A percentile compares a stretch with the other conserved stretches of the same genome.
Evolutionary conservation across 2,888 invertebrate species (phyloP).

Genomic region (Amiota communis): DNA sequence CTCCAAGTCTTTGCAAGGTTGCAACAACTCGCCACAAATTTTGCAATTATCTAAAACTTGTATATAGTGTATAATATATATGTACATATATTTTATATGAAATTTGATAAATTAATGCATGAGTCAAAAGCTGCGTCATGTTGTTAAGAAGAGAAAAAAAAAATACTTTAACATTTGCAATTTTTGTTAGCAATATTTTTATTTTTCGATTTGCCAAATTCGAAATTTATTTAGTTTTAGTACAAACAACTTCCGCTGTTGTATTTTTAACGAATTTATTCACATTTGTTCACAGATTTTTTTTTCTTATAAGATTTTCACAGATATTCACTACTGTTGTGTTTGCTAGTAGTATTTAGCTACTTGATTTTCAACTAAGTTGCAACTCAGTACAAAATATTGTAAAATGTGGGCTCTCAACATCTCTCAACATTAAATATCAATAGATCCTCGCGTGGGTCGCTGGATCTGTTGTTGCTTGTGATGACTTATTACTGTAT

Average conservation of each 20-base stretch:
- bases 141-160: neutral
- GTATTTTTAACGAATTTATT: neutral
- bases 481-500: too few relatives aligned
- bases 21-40: too few relatives aligned
- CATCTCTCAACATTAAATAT: neutral
- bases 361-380: neutral
- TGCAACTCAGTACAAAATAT: neutral
- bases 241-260: constrained; percentile 21
- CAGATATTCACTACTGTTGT: too few relatives aligned
- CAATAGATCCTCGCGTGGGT: too few relatives aligned
- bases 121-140: neutral
- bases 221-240: neutral
- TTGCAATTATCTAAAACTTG: neutral
- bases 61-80: neutral
- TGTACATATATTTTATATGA: neutral
- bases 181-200: neutral
- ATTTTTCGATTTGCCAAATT: neutral
- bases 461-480: neutral
- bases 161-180: neutral
- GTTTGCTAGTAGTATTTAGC: too few relatives aligned
- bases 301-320: too few relatives aligned
- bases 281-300: neutral
- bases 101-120: constrained; percentile 18
- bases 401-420: neutral
- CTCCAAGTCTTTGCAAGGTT: too few relatives aligned